A percentile compares a stretch with the other conserved stretches of the same genome.
These are phyloP conservation scores for Sebastes minor DNA, from an alignment of 2,797 vertebrate species.

Conservation along the genomic window DNA sequence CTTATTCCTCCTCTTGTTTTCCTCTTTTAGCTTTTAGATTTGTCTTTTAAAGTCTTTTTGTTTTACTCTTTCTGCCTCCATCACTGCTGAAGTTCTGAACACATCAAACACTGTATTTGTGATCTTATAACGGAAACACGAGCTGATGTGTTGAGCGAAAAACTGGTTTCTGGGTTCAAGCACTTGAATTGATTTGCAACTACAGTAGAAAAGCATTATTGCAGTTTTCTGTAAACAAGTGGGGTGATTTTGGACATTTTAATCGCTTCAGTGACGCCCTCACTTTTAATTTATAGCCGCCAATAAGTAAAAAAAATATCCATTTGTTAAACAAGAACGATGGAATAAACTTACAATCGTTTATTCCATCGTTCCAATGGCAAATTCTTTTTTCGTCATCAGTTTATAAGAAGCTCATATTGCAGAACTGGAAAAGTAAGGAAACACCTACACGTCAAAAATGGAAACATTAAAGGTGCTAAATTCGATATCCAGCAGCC, in stretches of 20 bases:
- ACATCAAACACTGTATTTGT: neutral
- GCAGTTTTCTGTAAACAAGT: neutral
- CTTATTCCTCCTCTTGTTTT: neutral
- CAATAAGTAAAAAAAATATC: neutral
- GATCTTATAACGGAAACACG: neutral
- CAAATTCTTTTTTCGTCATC: too few species aligned
- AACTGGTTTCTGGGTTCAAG: neutral
- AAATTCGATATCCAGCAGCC: too few species aligned
- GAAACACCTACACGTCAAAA: too few species aligned
- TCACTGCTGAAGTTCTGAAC: neutral
- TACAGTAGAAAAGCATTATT: neutral
- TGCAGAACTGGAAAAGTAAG: too few species aligned
- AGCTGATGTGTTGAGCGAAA: neutral
- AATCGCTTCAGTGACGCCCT: neutral
- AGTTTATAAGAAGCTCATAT: too few species aligned
- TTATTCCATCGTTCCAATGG: too few species aligned
- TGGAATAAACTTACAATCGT: neutral
- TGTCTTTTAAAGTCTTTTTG: neutral
- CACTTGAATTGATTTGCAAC: neutral
- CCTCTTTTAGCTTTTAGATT: neutral
- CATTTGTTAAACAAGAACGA: neutral
- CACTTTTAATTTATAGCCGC: neutral
- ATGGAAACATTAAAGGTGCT: too few species aligned
- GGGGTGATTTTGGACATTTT: neutral
- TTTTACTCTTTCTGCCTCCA: neutral